A percentile compares a stretch with the other conserved stretches of the same genome.
These are phyloP conservation scores for Tragelaphus imberbis DNA, from an alignment of 2,113 vertebrate genomes.

Conservation along the genomic window DNA sequence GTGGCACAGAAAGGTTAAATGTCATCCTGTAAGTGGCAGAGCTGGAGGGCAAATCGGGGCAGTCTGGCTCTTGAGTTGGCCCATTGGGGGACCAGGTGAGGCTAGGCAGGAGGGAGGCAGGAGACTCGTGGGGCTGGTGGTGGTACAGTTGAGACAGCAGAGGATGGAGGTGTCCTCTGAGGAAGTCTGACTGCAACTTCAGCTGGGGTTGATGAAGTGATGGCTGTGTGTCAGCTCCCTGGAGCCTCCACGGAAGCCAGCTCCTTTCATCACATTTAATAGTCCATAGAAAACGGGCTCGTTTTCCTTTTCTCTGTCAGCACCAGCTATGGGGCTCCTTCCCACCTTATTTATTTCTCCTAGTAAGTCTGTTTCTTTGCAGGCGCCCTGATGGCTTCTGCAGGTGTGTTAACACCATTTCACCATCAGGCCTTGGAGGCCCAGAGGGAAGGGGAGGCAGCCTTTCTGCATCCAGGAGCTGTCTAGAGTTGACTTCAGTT, in stretches of 20 bases:
- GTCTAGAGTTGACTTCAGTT: not conserved
- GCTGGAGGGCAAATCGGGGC: not conserved
- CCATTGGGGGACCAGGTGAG: not conserved
- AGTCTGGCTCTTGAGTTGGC: not conserved
- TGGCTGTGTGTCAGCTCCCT: not conserved
- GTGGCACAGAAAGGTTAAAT: not conserved
- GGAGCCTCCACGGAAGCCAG: not conserved
- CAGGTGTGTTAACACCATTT: not conserved
- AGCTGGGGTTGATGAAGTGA: not conserved
- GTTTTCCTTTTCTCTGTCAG: not conserved
- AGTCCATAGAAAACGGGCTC: not conserved
- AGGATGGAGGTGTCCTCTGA: not conserved
- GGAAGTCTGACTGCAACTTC: not conserved
- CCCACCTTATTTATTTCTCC: not conserved
- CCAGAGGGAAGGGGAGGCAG: not conserved
- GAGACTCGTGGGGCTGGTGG: not conserved
- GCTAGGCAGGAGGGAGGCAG: not conserved
- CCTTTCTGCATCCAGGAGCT: not conserved
- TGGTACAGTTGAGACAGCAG: not conserved
- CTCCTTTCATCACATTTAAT: constrained; percentile 20
- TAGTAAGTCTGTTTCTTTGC: not conserved
- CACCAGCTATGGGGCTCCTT: not conserved
- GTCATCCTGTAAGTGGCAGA: not conserved
- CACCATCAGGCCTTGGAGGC: not conserved
- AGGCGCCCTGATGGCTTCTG: not conserved